Evolutionary conservation across 2,797 vertebrate genomes (phyloP).

Genomic region (Benthosema pterotum): DNA sequence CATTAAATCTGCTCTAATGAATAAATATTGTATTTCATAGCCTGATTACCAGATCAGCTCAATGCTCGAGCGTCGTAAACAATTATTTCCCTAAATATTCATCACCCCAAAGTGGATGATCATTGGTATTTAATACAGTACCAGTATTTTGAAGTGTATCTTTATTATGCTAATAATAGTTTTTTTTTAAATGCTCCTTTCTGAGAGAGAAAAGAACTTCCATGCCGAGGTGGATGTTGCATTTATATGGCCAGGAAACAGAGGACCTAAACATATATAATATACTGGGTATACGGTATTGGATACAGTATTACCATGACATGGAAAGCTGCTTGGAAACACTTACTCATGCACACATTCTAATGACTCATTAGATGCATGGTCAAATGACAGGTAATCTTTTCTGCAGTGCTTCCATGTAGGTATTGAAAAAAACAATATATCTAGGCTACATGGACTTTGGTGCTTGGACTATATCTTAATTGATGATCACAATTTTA

Average conservation of each 20-base stretch:
- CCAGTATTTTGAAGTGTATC: slow-evolving; percentile 87
- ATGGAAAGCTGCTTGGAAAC: not conserved
- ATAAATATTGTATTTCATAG: slow-evolving; percentile 99
- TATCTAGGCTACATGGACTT: too few species aligned
- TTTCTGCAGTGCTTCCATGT: not conserved
- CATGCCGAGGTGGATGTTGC: not conserved
- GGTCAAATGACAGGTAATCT: not conserved
- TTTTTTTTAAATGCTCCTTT: slow-evolving; percentile 77
- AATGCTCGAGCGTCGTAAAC: slow-evolving; percentile 99
- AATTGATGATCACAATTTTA: too few species aligned
- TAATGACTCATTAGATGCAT: not conserved
- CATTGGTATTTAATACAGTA: slow-evolving; percentile 86
- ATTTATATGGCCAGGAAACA: not conserved
- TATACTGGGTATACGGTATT: not conserved
- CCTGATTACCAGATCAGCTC: slow-evolving; percentile 99
- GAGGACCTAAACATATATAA: not conserved
- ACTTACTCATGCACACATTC: not conserved
- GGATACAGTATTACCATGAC: too few species aligned
- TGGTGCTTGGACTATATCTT: too few species aligned
- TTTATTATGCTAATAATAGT: slow-evolving; percentile 85
- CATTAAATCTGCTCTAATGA: slow-evolving; percentile 99
- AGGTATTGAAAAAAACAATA: too few species aligned
- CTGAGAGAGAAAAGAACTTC: slow-evolving; percentile 9
- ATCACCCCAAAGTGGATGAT: slow-evolving; percentile 94
- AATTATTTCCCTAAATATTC: slow-evolving; percentile 99